Evolutionary conservation across 2,113 vertebrate genomes (phyloP), one percentile per base, ranked within the genome.

Genomic region (Pao palembangensis): DNA sequence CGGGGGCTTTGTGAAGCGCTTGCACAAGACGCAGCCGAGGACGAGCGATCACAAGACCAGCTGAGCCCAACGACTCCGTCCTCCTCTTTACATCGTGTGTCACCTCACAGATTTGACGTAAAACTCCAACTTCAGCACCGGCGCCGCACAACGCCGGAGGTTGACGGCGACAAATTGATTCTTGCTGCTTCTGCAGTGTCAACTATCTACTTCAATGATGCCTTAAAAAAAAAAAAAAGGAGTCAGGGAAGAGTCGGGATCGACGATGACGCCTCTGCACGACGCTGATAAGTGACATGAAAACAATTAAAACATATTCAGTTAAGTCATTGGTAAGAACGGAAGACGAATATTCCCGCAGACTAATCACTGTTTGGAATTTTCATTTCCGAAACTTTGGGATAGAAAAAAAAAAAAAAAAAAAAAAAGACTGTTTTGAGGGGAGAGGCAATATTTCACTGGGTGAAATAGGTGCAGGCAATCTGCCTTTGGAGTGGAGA

Each of bases 401-500:
- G 66, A 85, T 80, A 84, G 25, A 1, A 28, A 6, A 28, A 28
- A 28, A 38, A 88, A 89, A 89, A 85, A 1, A 28, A 6, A 28
- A 28, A 28, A 38, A 88, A 89, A 89, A 85, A 85, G 82, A 88
- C 88, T 88, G 85, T 91, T 90, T 85, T 83, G 76, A 82, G 71
- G 74, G 64, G 76, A 84, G 77, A 86, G 78, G 84, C 84, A 90
- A 88, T 90, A 89, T 90, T 91, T 91, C 87, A 89, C 78, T 80
- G 85, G 84, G 78, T 84, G 83, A 88, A 90, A 89, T 86, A 87
- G 88, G 88, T 90, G 86, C 82, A 90, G 85, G 86, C 89, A 89
- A 90, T 91, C 88, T 91, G 88, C 87, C 90, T 90, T 85, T 88
- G 86, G 88, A 90, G 85, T 82, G 81, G 84, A 74, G 86, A 89